Percentiles rank a stretch among this genome's conserved stretches.
Conservation (phyloP, 2,113 vertebrate genomes). For the Rhinogobius similis region DNA sequence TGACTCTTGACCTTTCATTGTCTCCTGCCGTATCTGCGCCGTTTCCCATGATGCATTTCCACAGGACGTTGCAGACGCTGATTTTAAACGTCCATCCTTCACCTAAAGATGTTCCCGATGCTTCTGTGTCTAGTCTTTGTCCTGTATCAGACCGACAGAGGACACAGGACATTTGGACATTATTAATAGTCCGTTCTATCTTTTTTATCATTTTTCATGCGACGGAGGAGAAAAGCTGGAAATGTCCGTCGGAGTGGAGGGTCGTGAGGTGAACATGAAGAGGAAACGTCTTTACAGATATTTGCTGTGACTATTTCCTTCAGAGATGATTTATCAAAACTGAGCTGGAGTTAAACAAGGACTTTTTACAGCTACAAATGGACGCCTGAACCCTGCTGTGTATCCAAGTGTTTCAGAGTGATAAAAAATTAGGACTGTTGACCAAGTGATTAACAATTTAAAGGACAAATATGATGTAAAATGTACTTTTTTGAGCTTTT, state of each 20-base stretch:
- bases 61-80: neutral
- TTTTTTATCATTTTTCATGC: neutral
- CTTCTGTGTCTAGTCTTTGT: no score
- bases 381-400: no score
- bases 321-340: neutral
- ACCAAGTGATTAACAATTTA: no score
- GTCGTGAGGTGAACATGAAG: neutral
- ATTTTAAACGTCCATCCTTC: neutral
- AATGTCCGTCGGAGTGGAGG: neutral
- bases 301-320: neutral
- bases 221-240: neutral
- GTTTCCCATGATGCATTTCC: constrained; percentile 16
- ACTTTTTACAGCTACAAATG: no score
- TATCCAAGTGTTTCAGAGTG: no score
- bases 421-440: no score
- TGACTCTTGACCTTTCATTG: neutral
- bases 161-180: neutral
- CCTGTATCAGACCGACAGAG: no score
- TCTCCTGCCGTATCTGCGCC: neutral
- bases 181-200: neutral
- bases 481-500: no score
- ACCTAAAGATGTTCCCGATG: constrained; percentile 13
- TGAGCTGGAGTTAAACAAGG: neutral
- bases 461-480: no score
- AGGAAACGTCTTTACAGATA: neutral